phyloP scores from a whole-genome alignment of 2,113 vertebrate genomes.

The Burhinus oedicnemus region DNA sequence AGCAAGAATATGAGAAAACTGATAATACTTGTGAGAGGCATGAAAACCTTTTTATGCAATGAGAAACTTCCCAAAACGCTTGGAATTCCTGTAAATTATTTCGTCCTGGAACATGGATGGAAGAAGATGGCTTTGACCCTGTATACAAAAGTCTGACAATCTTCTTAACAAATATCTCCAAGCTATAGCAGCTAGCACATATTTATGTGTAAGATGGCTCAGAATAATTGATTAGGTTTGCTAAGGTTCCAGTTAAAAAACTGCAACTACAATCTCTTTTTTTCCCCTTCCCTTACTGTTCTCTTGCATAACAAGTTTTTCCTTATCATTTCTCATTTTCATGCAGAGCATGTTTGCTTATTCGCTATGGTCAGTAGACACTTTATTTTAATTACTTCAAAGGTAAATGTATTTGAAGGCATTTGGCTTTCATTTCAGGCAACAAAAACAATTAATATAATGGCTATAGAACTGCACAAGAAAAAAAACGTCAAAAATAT shows the following conservation, averaged over 20 bases:
- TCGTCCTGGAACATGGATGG: neutral
- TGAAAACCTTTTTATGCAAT: neutral
- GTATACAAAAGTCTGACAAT: neutral
- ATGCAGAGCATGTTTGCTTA: slow-evolving; percentile 19
- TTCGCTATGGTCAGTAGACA: slow-evolving; percentile 53
- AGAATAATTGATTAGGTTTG: slow-evolving; percentile 64
- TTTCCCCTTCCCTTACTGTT: neutral
- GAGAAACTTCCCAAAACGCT: neutral
- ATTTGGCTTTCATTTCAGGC: slow-evolving; percentile 33
- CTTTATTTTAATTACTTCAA: slow-evolving; percentile 68
- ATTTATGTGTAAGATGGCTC: slow-evolving; percentile 44
- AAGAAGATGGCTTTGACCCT: neutral
- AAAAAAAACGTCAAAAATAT: neutral
- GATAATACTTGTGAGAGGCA: neutral
- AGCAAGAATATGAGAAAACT: neutral
- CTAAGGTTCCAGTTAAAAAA: slow-evolving; percentile 48
- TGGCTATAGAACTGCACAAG: neutral
- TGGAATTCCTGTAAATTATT: neutral
- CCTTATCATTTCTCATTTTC: slow-evolving; percentile 57
- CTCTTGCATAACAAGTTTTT: slow-evolving; percentile 28
- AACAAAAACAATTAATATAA: slow-evolving; percentile 65
- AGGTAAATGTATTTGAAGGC: slow-evolving; percentile 43
- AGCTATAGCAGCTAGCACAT: slow-evolving; percentile 33
- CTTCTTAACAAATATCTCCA: slow-evolving; percentile 35
- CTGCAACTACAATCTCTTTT: slow-evolving; percentile 3